Conservation (phyloP, 2,797 vertebrate genomes). For the Triplophysa bombifrons region DNA sequence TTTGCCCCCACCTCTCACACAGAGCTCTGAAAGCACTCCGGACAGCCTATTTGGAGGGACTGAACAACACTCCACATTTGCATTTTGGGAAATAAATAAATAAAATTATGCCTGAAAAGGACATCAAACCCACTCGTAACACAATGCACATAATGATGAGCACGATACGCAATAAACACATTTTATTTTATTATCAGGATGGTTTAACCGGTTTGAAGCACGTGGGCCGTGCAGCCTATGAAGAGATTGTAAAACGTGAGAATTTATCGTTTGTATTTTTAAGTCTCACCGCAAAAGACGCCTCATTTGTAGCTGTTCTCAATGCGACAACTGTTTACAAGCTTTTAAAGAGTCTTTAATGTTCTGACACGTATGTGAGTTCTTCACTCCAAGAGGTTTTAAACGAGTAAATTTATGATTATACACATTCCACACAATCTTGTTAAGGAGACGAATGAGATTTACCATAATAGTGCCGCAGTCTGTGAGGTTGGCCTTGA, state of each 20-base stretch:
- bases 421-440: background rate
- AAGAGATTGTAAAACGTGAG: constrained; percentile 33
- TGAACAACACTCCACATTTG: constrained; percentile 60
- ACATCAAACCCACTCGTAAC: constrained; percentile 26
- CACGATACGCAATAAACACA: background rate
- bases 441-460: background rate
- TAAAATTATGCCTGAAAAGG: constrained; percentile 16
- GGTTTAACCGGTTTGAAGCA: constrained; percentile 1
- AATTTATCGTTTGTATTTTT: constrained; percentile 41
- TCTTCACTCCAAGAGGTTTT: background rate
- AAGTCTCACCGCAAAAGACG: constrained; percentile 13
- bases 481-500: constrained; percentile 77
- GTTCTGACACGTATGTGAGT: background rate
- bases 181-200: background rate
- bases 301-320: background rate
- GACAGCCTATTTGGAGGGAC: constrained; percentile 55
- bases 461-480: constrained; percentile 72
- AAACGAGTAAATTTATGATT: constrained; percentile 14
- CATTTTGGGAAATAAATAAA: constrained; percentile 42
- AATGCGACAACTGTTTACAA: constrained; percentile 40
- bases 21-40: constrained; percentile 62
- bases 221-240: background rate
- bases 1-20: constrained; percentile 57
- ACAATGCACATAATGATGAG: constrained; percentile 26
- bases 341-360: constrained; percentile 34